These are phyloP conservation scores for Riparia riparia DNA, from an alignment of 2,113 vertebrate genomes.

Conservation along the genomic window DNA sequence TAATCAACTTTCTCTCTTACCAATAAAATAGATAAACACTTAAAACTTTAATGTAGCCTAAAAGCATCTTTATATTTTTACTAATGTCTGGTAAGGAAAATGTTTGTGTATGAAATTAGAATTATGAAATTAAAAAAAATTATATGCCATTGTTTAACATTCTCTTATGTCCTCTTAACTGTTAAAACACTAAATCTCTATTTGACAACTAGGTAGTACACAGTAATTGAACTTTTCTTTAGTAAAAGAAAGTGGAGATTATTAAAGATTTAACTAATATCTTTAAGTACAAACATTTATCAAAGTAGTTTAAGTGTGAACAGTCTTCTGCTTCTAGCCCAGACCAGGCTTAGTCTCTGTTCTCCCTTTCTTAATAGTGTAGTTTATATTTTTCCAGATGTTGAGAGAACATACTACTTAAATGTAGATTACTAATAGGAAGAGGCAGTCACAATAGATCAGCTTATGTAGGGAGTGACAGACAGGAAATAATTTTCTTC, in stretches of 20 bases:
- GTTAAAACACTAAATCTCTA: neutral
- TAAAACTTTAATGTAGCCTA: slow-evolving; percentile 39
- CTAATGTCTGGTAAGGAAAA: neutral
- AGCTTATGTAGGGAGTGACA: neutral
- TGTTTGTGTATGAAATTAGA: neutral
- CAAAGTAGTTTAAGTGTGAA: neutral
- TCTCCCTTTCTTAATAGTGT: neutral
- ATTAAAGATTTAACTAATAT: neutral
- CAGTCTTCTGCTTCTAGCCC: neutral
- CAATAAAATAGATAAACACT: slow-evolving; percentile 39
- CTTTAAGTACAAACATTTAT: neutral
- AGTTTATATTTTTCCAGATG: neutral
- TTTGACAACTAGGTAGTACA: neutral
- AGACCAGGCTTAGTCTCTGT: neutral
- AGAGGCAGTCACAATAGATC: neutral
- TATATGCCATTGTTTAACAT: neutral
- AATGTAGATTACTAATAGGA: neutral
- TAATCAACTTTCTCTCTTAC: slow-evolving; percentile 26
- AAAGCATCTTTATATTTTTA: neutral
- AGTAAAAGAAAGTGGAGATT: neutral
- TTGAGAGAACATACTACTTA: neutral
- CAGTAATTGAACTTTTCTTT: neutral
- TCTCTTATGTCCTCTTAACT: neutral
- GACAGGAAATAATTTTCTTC: neutral
- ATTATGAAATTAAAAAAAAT: neutral